Base-by-base conservation (phyloP, 2,888 invertebrate species). In the Anoplius nigerrimus region DNA sequence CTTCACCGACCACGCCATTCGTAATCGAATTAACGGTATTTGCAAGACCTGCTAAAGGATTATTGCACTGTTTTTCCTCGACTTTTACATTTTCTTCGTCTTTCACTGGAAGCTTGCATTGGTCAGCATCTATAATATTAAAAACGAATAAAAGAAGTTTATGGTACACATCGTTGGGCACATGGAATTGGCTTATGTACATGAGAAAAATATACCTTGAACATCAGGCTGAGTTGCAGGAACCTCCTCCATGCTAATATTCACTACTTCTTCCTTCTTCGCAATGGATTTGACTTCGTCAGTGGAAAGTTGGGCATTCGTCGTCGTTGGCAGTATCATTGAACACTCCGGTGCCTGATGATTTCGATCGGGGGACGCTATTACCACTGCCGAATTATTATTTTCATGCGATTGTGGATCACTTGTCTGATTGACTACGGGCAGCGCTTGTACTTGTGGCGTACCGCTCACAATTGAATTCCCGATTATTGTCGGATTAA, bases 41-140 rank as follows among this genome's bases (percentile, higher is more conserved):
- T 2, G 88, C 87, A 34, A 89, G 75, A 68, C 87, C 86, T n/a
- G 87, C 83, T 48, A 88, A 73, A 20, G 88, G 88, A 81, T 86
- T 88, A 16, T 79, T 84, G 20, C 84, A 87, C 84, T 88, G 61
- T 86, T 90, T 83, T 15, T 89, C 89, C 1, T 88, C 87, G 2
- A 62, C 21, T 63, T 87, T 86, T 11, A 66, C 84, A 22, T 74
- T 79, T 66, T 83, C 82, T 0, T 87, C 87, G 0, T 87, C 86
- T 72, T 89, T 85, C n/a, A 83, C 0, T 5, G 24, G 6, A 22
- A 46, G 61, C 64, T 86, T 85, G 60, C 71, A 76, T 61, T 80
- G 80, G 62, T 85, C 85, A 8, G 57, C 71, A 18, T 85, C 86
- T 85, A 43, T 13, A n/a, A n/a, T n/a, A n/a, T n/a, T n/a, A n/a